These are phyloP conservation scores for Hydrophis major DNA, from an alignment of 2,797 vertebrate genomes.

Conservation along the genomic window DNA sequence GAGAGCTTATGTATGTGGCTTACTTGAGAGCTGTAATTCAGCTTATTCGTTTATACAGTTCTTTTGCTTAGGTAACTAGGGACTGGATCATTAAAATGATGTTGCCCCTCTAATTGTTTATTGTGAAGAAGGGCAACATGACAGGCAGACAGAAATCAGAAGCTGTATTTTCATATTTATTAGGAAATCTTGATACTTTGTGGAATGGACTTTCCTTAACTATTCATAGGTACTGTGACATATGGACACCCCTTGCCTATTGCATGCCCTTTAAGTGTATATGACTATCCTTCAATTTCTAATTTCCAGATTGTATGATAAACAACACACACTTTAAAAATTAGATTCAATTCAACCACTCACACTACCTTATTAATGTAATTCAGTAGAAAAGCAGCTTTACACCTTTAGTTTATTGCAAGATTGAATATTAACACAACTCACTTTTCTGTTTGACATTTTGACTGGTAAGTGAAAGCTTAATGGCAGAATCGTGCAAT, in stretches of 20 bases:
- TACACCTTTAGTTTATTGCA: not conserved
- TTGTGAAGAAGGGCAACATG: not conserved
- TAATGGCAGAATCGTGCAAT: not conserved
- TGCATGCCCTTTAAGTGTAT: not conserved
- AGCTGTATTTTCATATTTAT: not conserved
- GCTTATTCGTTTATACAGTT: not conserved
- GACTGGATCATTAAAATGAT: not conserved
- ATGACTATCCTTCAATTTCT: not conserved
- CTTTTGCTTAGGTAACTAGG: no score
- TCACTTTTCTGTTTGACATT: not conserved
- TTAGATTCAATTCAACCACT: not conserved
- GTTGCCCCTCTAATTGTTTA: not conserved
- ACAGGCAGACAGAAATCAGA: not conserved
- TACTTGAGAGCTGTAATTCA: not conserved
- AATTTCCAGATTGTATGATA: not conserved
- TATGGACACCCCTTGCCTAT: not conserved
- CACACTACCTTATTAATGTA: constrained; percentile 18
- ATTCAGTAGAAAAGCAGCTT: not conserved
- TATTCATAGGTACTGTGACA: not conserved
- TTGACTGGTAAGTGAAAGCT: not conserved
- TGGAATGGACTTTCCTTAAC: not conserved
- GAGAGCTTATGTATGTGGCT: not conserved
- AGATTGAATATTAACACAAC: not conserved
- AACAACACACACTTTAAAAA: not conserved
- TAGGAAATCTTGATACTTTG: not conserved